Percentiles rank a stretch among this genome's conserved stretches.
These are phyloP conservation scores for Drosophila kokeensis DNA, from an alignment of 2,888 invertebrate species.

Conservation along the genomic window DNA sequence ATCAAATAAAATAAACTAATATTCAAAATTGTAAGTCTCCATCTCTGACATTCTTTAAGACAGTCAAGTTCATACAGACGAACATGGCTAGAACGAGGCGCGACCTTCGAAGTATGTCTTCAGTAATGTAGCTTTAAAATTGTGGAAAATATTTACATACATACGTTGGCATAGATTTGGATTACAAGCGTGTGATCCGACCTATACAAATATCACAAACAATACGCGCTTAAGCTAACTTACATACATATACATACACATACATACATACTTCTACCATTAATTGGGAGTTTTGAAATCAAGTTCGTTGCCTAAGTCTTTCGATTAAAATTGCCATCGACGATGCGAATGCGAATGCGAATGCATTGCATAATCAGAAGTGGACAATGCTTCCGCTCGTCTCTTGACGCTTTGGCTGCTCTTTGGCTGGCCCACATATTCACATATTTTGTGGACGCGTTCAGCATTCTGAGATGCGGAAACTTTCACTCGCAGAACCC, in stretches of 20 bases:
- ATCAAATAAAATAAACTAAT: background rate
- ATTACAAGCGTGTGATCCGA: background rate
- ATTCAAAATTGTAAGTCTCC: background rate
- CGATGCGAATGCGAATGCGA: constrained; percentile 8
- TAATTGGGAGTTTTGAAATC: background rate
- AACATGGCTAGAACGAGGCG: background rate
- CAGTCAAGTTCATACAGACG: background rate
- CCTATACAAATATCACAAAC: background rate
- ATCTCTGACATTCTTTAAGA: background rate
- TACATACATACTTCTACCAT: background rate
- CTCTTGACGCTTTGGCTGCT: constrained; percentile 1
- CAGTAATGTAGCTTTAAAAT: background rate
- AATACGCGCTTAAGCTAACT: no score
- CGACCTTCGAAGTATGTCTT: background rate
- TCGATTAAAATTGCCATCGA: constrained; percentile 22
- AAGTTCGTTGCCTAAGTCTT: constrained; percentile 59
- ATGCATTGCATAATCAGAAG: constrained; percentile 58
- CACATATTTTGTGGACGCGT: constrained; percentile 24
- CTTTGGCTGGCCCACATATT: constrained; percentile 53
- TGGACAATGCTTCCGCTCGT: constrained; percentile 47
- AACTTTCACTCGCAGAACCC: constrained; percentile 61
- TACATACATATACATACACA: background rate
- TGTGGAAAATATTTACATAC: background rate
- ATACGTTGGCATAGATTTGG: background rate
- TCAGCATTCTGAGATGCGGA: constrained; percentile 30